Percentiles rank a stretch among this genome's conserved stretches.
These are phyloP conservation scores for Drosophila sordidula DNA, from an alignment of 2,888 invertebrate genomes.

Conservation along the genomic window DNA sequence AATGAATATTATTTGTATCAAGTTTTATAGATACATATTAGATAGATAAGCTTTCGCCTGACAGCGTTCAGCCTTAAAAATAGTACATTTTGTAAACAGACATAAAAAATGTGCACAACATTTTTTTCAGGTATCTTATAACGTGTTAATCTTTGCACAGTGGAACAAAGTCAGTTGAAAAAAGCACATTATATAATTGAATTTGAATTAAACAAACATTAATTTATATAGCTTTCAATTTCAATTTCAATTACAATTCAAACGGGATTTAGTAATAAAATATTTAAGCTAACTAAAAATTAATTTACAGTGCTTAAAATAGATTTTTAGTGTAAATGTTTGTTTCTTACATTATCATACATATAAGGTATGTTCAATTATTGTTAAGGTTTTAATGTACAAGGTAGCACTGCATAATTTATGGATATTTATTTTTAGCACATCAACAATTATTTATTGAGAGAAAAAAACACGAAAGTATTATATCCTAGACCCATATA, in stretches of 20 bases:
- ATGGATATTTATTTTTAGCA: slow-evolving; percentile 6
- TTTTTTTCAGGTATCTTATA: slow-evolving; percentile 40
- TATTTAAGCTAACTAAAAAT: not conserved
- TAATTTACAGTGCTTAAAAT: no score
- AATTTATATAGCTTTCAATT: not conserved
- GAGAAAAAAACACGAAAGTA: not conserved
- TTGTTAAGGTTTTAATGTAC: slow-evolving; percentile 12
- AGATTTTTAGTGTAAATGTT: no score
- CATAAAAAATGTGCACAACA: slow-evolving; percentile 5
- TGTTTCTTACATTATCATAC: slow-evolving; percentile 2
- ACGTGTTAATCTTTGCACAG: slow-evolving; percentile 33
- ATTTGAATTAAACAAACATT: not conserved
- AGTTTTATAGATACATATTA: slow-evolving; percentile 34
- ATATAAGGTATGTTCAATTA: slow-evolving; percentile 28
- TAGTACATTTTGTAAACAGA: slow-evolving; percentile 16
- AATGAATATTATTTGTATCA: slow-evolving; percentile 41
- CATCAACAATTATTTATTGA: slow-evolving; percentile 1
- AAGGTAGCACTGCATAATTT: slow-evolving; percentile 17
- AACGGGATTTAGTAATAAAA: not conserved
- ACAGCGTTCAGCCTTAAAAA: slow-evolving; percentile 29
- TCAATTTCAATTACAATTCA: no score
- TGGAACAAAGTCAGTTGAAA: slow-evolving; percentile 9
- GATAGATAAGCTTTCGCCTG: slow-evolving; percentile 54
- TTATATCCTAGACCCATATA: not conserved
- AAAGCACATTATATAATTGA: not conserved